These are phyloP conservation scores for Arrhamphus sclerolepis DNA, from an alignment of 2,797 vertebrate species.

Conservation along the genomic window DNA sequence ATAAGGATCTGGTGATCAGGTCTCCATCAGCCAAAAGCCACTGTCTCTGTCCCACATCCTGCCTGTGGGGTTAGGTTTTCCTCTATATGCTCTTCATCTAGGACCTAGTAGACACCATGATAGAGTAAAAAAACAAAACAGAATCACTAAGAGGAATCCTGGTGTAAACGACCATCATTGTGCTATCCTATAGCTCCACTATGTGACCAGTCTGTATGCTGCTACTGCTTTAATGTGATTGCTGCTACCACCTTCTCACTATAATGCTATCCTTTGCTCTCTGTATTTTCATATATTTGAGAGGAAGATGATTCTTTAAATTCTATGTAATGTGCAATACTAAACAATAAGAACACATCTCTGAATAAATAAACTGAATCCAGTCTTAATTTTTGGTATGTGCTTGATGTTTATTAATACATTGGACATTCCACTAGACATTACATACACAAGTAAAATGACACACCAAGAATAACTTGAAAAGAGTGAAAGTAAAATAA, in stretches of 20 bases:
- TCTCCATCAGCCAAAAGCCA: conserved; percentile 65
- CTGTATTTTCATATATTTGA: conserved; percentile 58
- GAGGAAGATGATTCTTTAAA: conserved; percentile 42
- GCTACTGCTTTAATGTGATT: conserved; percentile 66
- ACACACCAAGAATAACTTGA: no score
- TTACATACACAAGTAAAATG: no score
- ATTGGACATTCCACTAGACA: not conserved
- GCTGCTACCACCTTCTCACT: conserved; percentile 48
- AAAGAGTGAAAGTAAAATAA: no score
- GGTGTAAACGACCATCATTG: conserved; percentile 48
- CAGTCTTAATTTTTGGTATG: conserved; percentile 14
- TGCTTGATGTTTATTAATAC: conserved; percentile 14
- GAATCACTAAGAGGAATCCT: conserved; percentile 38
- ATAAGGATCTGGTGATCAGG: conserved; percentile 80
- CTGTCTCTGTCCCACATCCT: conserved; percentile 73
- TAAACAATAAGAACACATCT: conserved; percentile 71
- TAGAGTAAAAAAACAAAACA: conserved; percentile 35
- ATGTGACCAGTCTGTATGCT: conserved; percentile 52
- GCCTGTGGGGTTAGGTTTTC: conserved; percentile 75
- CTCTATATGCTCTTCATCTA: conserved; percentile 9
- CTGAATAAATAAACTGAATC: conserved; percentile 75
- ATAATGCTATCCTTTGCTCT: conserved; percentile 43
- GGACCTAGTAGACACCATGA: conserved; percentile 36
- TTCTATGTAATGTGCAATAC: conserved; percentile 65
- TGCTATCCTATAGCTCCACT: conserved; percentile 56